Percentiles rank a stretch among this genome's conserved stretches.
These are phyloP conservation scores for Microctonus brassicae DNA, from an alignment of 2,888 invertebrate species.

Conservation along the genomic window DNA sequence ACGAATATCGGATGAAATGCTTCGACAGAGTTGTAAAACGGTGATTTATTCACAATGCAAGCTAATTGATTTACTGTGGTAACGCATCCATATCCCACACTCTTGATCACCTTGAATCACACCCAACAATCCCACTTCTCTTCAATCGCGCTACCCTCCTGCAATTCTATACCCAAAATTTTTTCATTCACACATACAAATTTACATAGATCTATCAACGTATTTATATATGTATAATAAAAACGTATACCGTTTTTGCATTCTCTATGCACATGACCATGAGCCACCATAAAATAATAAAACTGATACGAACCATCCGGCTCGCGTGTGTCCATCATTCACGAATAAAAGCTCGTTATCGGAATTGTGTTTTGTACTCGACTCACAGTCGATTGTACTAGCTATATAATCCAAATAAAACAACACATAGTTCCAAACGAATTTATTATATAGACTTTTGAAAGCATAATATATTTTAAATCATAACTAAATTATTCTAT, in stretches of 20 bases:
- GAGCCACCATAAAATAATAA: conserved; percentile 50
- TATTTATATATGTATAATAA: neutral
- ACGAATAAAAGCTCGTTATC: conserved; percentile 50
- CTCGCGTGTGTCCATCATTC: conserved; percentile 53
- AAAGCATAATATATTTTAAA: neutral
- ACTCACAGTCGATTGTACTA: neutral
- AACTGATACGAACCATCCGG: conserved; percentile 53
- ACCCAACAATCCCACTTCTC: conserved; percentile 17
- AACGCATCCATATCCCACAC: conserved; percentile 39
- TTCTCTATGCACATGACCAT: conserved; percentile 16
- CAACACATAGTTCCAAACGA: neutral
- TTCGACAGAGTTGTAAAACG: conserved; percentile 64
- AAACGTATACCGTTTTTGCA: neutral
- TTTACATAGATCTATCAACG: neutral
- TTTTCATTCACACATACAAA: neutral
- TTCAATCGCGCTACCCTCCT: neutral
- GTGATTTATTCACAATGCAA: conserved; percentile 68
- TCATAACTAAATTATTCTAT: neutral
- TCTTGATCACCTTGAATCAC: conserved; percentile 33
- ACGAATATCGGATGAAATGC: conserved; percentile 60
- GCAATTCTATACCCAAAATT: conserved; percentile 13
- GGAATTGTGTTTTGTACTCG: conserved; percentile 19
- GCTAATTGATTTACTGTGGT: conserved; percentile 67
- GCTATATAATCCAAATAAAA: conserved; percentile 1
- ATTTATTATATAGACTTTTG: neutral